Evolutionary conservation across 2,888 invertebrate species (phyloP), one percentile per base, ranked within the genome.

Genomic region (Lasiommata megera): DNA sequence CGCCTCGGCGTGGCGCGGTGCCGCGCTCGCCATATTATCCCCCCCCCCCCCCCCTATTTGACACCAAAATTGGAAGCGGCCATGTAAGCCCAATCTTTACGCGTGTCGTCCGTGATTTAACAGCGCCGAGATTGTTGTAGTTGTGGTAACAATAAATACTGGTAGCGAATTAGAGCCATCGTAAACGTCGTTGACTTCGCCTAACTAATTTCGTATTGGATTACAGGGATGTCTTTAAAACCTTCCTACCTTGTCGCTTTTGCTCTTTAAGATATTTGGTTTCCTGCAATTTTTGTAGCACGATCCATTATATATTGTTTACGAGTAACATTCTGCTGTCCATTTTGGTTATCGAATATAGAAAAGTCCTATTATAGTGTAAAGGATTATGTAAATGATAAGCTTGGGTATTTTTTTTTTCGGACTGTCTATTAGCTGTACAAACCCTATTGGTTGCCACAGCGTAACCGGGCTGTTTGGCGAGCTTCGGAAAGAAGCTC

Each of bases 131-230:
- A 67, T 58, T 62, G 69, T 61, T 74, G 76, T 74, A 56, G 60
- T 54, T 51, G 65, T 61, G 67, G 66, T 67, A 65, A 70, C 76
- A 71, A 81, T 80, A 80, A 80, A 80, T 79, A 79, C 73, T 72
- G 73, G 81, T 74, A 77, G 79, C 68, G 50, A 50, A 60, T 56
- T 58, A 56, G 60, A 51, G 34, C 46, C 63, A 57, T 59, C 57
- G 54, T 56, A 55, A 62, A 56, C 63, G 61, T 47, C 56, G 17
- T 7, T 36, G 54, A 47, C 31, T 37, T 57, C 29, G 54, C 62
- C 50, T 57, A 56, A 58, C 60, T 62, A 60, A 60, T 60, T 46
- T 54, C 37, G 65, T 63, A 65, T 65, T 58, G 60, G 43, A 55
- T 65, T 65, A 64, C 65, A 31, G 28, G 38, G 48, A 51, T 60